A percentile compares a stretch with the other conserved stretches of the same genome.
These are phyloP conservation scores for Diarsia mendica DNA, from an alignment of 2,888 invertebrate genomes.

Conservation along the genomic window DNA sequence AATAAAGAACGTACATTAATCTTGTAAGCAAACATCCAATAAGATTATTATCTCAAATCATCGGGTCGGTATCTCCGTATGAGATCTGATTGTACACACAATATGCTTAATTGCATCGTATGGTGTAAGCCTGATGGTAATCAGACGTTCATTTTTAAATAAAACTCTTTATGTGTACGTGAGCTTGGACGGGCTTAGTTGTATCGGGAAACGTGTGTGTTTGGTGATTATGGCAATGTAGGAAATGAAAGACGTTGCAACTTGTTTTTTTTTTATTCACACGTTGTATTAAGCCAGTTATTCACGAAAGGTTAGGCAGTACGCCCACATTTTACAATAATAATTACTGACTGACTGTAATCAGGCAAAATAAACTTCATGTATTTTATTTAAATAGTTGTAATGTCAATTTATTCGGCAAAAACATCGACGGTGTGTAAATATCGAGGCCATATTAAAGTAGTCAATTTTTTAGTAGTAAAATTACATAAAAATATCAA, in stretches of 20 bases:
- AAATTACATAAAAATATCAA: background rate
- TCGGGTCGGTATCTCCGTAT: slow-evolving; percentile 77
- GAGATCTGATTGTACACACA: slow-evolving; percentile 68
- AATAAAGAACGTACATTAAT: slow-evolving; percentile 73
- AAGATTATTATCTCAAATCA: slow-evolving; percentile 79
- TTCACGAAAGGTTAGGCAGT: background rate
- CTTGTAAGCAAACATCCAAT: slow-evolving; percentile 75
- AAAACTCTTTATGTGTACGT: slow-evolving; percentile 42
- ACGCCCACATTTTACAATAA: background rate
- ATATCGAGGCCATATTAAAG: background rate
- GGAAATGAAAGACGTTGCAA: background rate
- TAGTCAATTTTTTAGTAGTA: background rate
- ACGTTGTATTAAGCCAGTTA: background rate
- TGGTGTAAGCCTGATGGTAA: slow-evolving; percentile 59
- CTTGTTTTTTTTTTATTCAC: background rate
- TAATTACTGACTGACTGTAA: no score
- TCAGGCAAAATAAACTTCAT: background rate
- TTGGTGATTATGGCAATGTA: background rate
- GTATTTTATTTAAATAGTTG: background rate
- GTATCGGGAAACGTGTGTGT: background rate
- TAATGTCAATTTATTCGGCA: no score
- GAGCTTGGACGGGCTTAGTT: background rate
- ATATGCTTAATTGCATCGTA: slow-evolving; percentile 68
- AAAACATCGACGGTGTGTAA: no score
- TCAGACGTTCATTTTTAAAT: slow-evolving; percentile 60